phyloP scores from a whole-genome alignment of 2,888 invertebrate species.

The Conistra vaccinii region DNA sequence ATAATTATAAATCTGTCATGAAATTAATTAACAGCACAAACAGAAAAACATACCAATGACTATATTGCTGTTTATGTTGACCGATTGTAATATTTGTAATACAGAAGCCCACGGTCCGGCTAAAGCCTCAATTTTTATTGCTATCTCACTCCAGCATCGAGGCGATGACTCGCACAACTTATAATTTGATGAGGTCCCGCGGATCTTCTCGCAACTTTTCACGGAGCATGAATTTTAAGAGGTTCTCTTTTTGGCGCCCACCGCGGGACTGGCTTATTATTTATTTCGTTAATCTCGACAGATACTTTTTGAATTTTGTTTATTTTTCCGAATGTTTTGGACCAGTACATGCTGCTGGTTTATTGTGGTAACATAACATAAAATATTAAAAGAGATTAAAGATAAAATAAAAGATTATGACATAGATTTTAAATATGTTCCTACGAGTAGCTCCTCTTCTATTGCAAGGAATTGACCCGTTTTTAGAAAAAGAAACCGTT shows the following conservation, averaged over 20 bases:
- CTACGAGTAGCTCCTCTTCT: too few species aligned
- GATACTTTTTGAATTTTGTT: constrained; percentile 38
- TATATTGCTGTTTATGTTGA: background rate
- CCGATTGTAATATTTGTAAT: background rate
- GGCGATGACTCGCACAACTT: constrained; percentile 77
- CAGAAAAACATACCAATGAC: background rate
- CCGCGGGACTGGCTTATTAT: constrained; percentile 70
- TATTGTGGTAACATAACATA: too few species aligned
- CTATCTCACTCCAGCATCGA: constrained; percentile 53
- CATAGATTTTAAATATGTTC: too few species aligned
- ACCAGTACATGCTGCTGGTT: background rate
- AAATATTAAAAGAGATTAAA: too few species aligned
- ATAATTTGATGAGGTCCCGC: constrained; percentile 83
- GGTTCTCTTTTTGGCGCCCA: constrained; percentile 81
- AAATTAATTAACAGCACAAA: background rate
- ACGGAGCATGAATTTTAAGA: constrained; percentile 84
- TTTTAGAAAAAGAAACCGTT: background rate
- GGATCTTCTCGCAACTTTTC: constrained; percentile 80
- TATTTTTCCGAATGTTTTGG: constrained; percentile 5
- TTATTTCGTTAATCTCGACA: constrained; percentile 41
- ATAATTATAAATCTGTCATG: background rate
- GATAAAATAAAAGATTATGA: background rate
- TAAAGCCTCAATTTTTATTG: constrained; percentile 14
- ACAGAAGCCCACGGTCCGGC: background rate
- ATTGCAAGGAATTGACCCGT: background rate